phyloP scores from a whole-genome alignment of 2,113 vertebrate genomes.

The Strigops habroptila region DNA sequence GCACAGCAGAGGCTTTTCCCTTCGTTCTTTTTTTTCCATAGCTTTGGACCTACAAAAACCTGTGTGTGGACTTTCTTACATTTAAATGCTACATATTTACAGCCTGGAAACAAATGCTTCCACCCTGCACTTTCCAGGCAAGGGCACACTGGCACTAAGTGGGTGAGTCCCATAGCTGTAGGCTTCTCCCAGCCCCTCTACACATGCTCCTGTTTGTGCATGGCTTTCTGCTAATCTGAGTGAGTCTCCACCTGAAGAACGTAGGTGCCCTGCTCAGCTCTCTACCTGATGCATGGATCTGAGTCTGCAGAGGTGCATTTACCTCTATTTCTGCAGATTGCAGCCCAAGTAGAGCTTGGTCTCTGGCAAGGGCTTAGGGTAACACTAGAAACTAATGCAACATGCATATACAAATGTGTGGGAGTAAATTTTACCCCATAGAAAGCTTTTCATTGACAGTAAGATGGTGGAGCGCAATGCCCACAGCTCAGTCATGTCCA shows the following conservation, averaged over 20 bases:
- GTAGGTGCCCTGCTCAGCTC: not conserved
- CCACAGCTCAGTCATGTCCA: accelerated
- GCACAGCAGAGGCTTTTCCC: not conserved
- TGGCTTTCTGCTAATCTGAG: not conserved
- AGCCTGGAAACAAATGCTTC: not conserved
- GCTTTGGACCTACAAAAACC: not conserved
- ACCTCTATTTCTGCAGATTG: not conserved
- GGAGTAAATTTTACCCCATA: not conserved
- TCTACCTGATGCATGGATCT: not conserved
- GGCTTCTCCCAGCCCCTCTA: not conserved
- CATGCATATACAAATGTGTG: accelerated
- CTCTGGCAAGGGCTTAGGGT: not conserved
- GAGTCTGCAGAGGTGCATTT: not conserved
- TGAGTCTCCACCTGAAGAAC: not conserved
- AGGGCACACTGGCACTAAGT: not conserved
- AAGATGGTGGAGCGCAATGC: accelerated
- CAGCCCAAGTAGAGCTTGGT: not conserved
- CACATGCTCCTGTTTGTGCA: not conserved
- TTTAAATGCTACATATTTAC: not conserved
- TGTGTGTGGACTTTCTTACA: not conserved
- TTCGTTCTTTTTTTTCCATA: not conserved
- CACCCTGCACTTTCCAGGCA: not conserved
- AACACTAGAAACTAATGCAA: accelerated
- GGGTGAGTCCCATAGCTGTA: not conserved
- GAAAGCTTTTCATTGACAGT: not conserved